A percentile compares a stretch with the other conserved stretches of the same genome.
phyloP scores from a whole-genome alignment of 2,888 invertebrate species.

The Amphipyra berbera region DNA sequence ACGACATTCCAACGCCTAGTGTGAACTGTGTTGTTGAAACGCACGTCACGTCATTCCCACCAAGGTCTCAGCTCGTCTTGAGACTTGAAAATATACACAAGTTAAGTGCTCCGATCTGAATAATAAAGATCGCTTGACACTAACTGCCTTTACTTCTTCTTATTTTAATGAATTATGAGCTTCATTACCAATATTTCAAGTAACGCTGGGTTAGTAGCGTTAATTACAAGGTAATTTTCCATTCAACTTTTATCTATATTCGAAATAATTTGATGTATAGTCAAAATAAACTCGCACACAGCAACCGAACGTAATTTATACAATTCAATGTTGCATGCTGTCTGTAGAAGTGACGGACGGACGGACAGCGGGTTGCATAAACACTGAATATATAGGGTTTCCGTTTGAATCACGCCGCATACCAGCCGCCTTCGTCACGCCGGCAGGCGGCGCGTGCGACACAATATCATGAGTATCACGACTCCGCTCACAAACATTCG shows the following conservation, averaged over 20 bases:
- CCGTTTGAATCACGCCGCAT: slow-evolving; percentile 89
- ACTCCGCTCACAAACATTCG: slow-evolving; percentile 74
- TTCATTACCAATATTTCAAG: slow-evolving; percentile 29
- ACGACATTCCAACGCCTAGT: slow-evolving; percentile 87
- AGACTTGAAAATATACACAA: slow-evolving; percentile 68
- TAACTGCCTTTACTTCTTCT: slow-evolving; percentile 50
- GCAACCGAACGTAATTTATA: slow-evolving; percentile 63
- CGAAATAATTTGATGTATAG: slow-evolving; percentile 40
- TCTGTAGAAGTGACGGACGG: slow-evolving; percentile 80
- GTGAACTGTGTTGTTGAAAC: slow-evolving; percentile 83
- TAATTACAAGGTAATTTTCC: slow-evolving; percentile 13
- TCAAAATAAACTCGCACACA: slow-evolving; percentile 59
- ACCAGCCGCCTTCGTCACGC: slow-evolving; percentile 87
- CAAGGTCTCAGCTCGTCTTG: slow-evolving; percentile 85
- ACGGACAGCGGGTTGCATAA: slow-evolving; percentile 84
- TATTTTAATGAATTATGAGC: slow-evolving; percentile 32
- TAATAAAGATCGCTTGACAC: slow-evolving; percentile 61
- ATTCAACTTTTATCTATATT: slow-evolving; percentile 20
- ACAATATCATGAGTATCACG: slow-evolving; percentile 81
- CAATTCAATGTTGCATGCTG: slow-evolving; percentile 73
- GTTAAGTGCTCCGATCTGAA: slow-evolving; percentile 67
- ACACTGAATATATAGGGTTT: slow-evolving; percentile 87
- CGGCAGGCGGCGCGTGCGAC: slow-evolving; percentile 79
- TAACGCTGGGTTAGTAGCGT: slow-evolving; percentile 9
- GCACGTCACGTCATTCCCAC: slow-evolving; percentile 79